Evolutionary conservation across 2,888 invertebrate species (phyloP).

Genomic region (Mythimna ferrago): DNA sequence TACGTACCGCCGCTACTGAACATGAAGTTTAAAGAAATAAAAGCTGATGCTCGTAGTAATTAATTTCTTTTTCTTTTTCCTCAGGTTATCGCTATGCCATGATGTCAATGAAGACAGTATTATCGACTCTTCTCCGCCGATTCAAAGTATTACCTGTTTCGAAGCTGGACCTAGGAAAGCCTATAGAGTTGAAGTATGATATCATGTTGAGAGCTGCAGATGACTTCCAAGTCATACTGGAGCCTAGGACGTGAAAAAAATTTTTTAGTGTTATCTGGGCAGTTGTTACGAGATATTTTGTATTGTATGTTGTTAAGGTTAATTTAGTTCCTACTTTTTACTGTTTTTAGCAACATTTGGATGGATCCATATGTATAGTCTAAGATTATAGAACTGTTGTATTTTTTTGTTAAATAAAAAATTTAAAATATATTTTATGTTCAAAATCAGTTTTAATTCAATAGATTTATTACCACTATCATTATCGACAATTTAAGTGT

Average conservation of each 20-base stretch:
- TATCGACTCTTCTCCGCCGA: slow-evolving; percentile 66
- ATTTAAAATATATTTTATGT: too few relatives aligned
- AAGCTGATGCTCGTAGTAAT: too few relatives aligned
- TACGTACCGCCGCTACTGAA: too few relatives aligned
- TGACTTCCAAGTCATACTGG: slow-evolving; percentile 70
- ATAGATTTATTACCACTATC: too few relatives aligned
- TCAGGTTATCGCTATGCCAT: slow-evolving; percentile 74
- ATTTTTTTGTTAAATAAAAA: too few relatives aligned
- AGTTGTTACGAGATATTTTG: neutral
- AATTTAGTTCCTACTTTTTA: slow-evolving; percentile 9
- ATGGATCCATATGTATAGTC: neutral
- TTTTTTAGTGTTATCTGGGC: neutral
- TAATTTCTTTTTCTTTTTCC: neutral
- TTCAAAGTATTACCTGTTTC: slow-evolving; percentile 66
- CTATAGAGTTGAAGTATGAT: slow-evolving; percentile 70
- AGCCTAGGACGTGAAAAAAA: slow-evolving; percentile 56
- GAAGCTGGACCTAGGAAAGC: slow-evolving; percentile 48
- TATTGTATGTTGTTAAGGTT: neutral
- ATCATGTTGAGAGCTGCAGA: slow-evolving; percentile 76
- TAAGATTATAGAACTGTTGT: too few relatives aligned
- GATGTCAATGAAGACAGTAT: slow-evolving; percentile 74
- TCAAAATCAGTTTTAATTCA: too few relatives aligned
- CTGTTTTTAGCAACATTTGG: neutral
- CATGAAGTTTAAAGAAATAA: too few relatives aligned
- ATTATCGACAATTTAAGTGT: too few relatives aligned